Evolutionary conservation across 1,140 invertebrate genomes (phyloP), one percentile per base, ranked within the genome.

Genomic region (Drosophila ercepeae): DNA sequence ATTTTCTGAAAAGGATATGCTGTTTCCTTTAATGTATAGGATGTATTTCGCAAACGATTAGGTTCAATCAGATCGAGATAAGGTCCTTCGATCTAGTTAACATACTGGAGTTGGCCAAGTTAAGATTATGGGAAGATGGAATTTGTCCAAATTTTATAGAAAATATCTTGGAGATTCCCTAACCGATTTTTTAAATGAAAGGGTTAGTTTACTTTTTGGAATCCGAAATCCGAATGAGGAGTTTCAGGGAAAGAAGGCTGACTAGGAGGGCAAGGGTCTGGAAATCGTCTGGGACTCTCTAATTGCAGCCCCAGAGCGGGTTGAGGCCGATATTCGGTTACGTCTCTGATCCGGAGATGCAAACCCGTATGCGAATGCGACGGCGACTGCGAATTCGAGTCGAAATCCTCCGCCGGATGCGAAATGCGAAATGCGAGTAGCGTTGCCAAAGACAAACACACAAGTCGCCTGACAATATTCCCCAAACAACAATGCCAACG

Each of bases 401-500:
- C 36, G 9, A 8, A 39, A 39, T 13, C 14, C 36, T 5, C 4
- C n/a, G n/a, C 36, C 36, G 36, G n/a, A 18, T 42, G 39, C 8
- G 39, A 16, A 16, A 18, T 18, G 39, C 39, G 7, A 16, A 42
- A 42, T 18, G 14, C 39, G 19, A 39, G 39, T 3, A 42, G 14
- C 19, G 11, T 32, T 32, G 29, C 9, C 39, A 16, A 16, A 18
- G 14, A 16, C 39, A 42, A 42, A 42, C 39, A 42, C 39, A 65
- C 44, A 32, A 41, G 9, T 27, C 41, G 44, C 41, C 19, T 49
- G 39, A 42, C 13, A 39, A 34, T 49, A 25, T 49, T 29, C 32
- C 29, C 50, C 13, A 44, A 57, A 70, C 65, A 69, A 69, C 67
- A 69, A 70, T 36, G 46, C 44, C 45, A 49, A 39, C 25, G 64